These are phyloP conservation scores for Numenius phaeopus DNA, from an alignment of 2,797 vertebrate genomes.

Conservation along the genomic window DNA sequence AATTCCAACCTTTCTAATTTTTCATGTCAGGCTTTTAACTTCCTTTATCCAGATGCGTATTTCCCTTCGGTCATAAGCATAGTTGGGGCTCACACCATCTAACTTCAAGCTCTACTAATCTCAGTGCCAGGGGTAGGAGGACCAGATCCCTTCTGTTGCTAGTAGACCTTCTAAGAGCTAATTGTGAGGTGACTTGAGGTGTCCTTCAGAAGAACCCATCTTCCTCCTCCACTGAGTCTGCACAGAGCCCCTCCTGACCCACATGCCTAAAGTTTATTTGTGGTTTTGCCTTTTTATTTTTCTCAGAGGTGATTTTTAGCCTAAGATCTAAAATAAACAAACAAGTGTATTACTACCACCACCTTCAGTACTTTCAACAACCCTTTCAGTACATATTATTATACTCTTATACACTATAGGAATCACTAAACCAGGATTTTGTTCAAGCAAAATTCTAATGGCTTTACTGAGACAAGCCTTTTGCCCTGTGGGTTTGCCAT, in stretches of 20 bases:
- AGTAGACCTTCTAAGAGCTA: not conserved
- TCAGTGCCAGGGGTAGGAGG: not conserved
- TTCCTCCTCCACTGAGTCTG: not conserved
- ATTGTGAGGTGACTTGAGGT: not conserved
- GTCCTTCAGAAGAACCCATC: not conserved
- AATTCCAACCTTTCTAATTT: not conserved
- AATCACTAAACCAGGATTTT: not conserved
- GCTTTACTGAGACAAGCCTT: conserved; percentile 3
- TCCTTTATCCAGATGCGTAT: not conserved
- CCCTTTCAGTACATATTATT: not conserved
- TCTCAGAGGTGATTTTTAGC: not conserved
- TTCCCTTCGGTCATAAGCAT: not conserved
- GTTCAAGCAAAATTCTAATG: not conserved
- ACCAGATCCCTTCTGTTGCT: not conserved
- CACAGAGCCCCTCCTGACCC: not conserved
- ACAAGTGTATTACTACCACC: not conserved
- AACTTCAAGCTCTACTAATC: not conserved
- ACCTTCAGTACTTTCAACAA: not conserved
- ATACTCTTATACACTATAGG: not conserved
- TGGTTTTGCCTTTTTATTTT: not conserved
- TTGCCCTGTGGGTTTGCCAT: not conserved
- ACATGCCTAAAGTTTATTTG: not conserved
- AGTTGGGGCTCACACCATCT: not conserved
- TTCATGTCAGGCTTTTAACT: not conserved
- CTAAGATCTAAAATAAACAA: not conserved